Percentiles rank a stretch among this genome's conserved stretches.
phyloP scores from a whole-genome alignment of 2,113 vertebrate genomes.

The Indri indri region DNA sequence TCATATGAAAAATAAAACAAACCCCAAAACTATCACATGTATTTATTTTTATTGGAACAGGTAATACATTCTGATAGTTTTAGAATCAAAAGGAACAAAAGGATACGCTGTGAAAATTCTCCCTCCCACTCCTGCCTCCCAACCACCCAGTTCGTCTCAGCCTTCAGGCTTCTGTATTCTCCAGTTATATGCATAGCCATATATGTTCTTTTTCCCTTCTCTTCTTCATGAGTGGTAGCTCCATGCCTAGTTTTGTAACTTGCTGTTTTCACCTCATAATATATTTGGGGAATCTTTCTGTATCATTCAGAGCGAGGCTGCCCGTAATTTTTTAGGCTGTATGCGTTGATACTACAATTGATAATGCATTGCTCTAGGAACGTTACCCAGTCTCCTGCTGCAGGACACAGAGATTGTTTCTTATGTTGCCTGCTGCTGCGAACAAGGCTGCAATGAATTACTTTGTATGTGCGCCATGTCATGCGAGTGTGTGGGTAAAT shows the following conservation, averaged over 20 bases:
- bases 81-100: slow-evolving; percentile 39
- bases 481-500: fast-evolving
- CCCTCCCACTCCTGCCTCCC: neutral
- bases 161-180: neutral
- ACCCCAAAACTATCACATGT: neutral
- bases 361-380: neutral
- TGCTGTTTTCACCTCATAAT: neutral
- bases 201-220: neutral
- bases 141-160: neutral
- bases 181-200: too few species aligned
- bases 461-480: neutral
- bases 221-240: neutral
- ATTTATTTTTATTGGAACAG: slow-evolving; percentile 20
- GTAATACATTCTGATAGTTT: neutral
- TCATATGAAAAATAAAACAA: neutral
- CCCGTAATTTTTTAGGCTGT: neutral
- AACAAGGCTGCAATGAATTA: neutral
- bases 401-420: neutral
- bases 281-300: neutral
- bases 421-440: neutral
- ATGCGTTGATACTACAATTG: neutral
- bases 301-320: neutral
- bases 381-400: neutral
- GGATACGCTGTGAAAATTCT: neutral
- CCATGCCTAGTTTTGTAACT: neutral